Conservation (phyloP, 2,113 vertebrate species). For the Peromyscus polionotus region DNA sequence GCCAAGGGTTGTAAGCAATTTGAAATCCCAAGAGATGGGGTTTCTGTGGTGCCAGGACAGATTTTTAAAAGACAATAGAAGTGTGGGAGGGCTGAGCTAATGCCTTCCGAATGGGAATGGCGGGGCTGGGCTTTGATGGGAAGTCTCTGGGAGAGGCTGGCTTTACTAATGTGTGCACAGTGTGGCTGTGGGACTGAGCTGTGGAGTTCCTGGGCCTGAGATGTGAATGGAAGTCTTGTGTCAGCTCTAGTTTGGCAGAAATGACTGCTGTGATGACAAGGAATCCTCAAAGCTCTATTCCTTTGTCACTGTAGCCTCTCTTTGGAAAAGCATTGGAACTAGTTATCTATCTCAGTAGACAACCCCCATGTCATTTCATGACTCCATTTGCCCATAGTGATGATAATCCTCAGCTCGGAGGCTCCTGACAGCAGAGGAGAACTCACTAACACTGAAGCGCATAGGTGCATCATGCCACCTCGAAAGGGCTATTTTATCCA, state of each 20-base stretch:
- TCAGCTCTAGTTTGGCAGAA: neutral
- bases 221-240: neutral
- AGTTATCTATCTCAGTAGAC: neutral
- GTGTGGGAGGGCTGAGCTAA: conserved; percentile 31
- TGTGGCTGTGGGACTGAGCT: neutral
- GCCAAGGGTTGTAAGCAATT: conserved; percentile 22
- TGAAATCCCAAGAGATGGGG: neutral
- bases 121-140: neutral
- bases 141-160: neutral
- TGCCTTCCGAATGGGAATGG: conserved; percentile 46
- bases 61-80: conserved; percentile 24
- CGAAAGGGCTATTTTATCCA: neutral
- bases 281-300: neutral
- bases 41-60: conserved; percentile 5
- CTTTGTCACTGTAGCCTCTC: neutral
- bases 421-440: neutral
- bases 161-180: neutral
- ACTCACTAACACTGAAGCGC: neutral
- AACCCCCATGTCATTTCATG: neutral
- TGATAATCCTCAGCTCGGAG: neutral
- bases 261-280: neutral
- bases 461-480: accelerated
- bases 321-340: neutral
- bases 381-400: neutral
- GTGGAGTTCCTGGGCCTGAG: neutral